Base-by-base conservation (phyloP, 2,888 invertebrate species). In the Bombyx huttoni region DNA sequence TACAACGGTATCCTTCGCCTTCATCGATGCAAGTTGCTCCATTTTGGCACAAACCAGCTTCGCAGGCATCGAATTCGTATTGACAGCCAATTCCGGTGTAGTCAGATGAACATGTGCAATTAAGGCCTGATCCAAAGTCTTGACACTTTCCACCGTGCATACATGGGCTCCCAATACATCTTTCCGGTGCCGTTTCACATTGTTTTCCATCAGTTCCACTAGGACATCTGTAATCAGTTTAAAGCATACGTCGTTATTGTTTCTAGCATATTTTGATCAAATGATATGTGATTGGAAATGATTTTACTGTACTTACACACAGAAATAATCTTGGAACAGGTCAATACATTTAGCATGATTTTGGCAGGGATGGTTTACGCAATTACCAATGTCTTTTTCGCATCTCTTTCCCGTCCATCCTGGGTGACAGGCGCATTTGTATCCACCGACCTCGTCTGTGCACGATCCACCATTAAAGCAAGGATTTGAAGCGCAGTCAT, bases 61-160 rank as follows among this genome's bases (percentile, higher is more conserved):
- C 95, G 66, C 97, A 97, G 7, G 97, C 97, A 68, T 97, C 97
- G 66, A 95, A 96, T 75, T 97, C 97, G 68, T 96, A 97, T 76
- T 97, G 96, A 68, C 97, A 98, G 10, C 97, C 97, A 59, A 97
- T 92, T 51, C 96, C 96, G 7, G 94, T 91, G 69, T 91, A 96
- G 67, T 96, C 96, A 49, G 90, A 90, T 0, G 96, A 93, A 67
- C 98, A 98, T 5, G 97, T 94, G 69, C 98, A 98, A 77, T 98
- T 98, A 9, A 98, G 89, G 2, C 97, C 97, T 0, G 97, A 97
- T 7, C 98, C 98, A 67, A 96, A 98, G 78, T 98, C 98, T 82
- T 96, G 96, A 67, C 98, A 98, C 73, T 94, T 94, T 51, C 98
- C 98, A 49, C 95, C 96, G 68, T 98, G 98, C 96, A 97, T 97